Evolutionary conservation across 1,140 invertebrate species (phyloP).

Genomic region (Hypothenemus hampei): DNA sequence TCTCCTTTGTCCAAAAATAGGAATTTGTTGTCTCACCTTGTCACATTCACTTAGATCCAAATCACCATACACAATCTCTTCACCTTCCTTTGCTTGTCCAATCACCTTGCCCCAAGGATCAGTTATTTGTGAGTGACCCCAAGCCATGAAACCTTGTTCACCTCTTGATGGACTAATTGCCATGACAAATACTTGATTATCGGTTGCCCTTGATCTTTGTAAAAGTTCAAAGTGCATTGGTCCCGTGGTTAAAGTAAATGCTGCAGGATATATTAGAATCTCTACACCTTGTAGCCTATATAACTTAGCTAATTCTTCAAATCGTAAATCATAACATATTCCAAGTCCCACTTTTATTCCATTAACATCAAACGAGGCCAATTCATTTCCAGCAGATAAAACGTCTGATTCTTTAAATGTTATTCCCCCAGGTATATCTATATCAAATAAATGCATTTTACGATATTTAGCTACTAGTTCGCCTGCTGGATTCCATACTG

Average conservation of each 20-base stretch:
- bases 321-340: slow-evolving; percentile 93
- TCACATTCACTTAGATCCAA: slow-evolving; percentile 72
- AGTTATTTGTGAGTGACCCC: slow-evolving; percentile 81
- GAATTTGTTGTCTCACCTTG: slow-evolving; percentile 75
- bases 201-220: slow-evolving; percentile 71
- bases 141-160: slow-evolving; percentile 75
- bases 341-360: slow-evolving; percentile 89
- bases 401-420: slow-evolving; percentile 90
- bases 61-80: slow-evolving; percentile 69
- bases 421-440: slow-evolving; percentile 88
- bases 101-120: slow-evolving; percentile 85
- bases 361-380: slow-evolving; percentile 70
- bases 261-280: slow-evolving; percentile 55
- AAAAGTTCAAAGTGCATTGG: slow-evolving; percentile 89
- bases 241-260: slow-evolving; percentile 94
- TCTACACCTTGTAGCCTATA: slow-evolving; percentile 56
- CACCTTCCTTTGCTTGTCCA: slow-evolving; percentile 60
- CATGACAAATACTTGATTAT: slow-evolving; percentile 80
- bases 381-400: slow-evolving; percentile 66
- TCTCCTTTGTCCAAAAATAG: slow-evolving; percentile 68
- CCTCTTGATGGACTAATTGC: slow-evolving; percentile 74
- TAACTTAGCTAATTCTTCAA: slow-evolving; percentile 81
- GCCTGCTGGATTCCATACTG: slow-evolving; percentile 79
- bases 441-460: slow-evolving; percentile 94
- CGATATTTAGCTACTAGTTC: slow-evolving; percentile 67